Percentiles rank a stretch among this genome's conserved stretches.
These are phyloP conservation scores for Bryconaethiops microstoma DNA, from an alignment of 2,797 vertebrate genomes.

Conservation along the genomic window DNA sequence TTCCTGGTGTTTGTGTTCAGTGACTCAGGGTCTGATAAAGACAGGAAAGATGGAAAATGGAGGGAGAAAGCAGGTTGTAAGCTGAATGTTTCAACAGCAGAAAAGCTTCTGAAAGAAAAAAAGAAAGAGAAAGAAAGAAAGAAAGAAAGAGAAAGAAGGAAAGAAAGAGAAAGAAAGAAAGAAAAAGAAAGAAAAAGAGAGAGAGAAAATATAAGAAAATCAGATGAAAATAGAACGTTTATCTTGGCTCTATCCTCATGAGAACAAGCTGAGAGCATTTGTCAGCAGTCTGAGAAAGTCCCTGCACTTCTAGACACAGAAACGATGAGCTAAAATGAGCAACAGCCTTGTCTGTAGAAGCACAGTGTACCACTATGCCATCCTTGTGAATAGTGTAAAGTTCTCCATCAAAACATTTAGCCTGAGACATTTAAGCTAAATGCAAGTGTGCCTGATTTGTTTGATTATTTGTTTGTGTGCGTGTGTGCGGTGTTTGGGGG, in stretches of 20 bases:
- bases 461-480: background rate
- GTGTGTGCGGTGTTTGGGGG: background rate
- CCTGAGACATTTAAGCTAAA: background rate
- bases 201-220: conserved; percentile 49
- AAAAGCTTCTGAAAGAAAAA: conserved; percentile 60
- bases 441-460: background rate
- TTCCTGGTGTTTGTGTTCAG: background rate
- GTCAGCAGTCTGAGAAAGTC: conserved; percentile 42
- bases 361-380: background rate
- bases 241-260: conserved; percentile 54
- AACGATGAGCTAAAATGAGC: conserved; percentile 11
- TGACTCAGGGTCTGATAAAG: conserved; percentile 70
- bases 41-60: conserved; percentile 67
- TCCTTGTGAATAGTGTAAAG: conserved; percentile 1
- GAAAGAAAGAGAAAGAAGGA: conserved; percentile 64
- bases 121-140: conserved; percentile 66
- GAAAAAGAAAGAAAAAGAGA: conserved; percentile 70
- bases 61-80: conserved; percentile 11
- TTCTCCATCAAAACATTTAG: background rate
- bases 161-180: conserved; percentile 58
- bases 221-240: conserved; percentile 44
- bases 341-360: background rate
- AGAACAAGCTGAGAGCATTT: conserved; percentile 50
- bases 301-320: conserved; percentile 15
- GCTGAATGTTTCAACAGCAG: conserved; percentile 40